phyloP scores from a whole-genome alignment of 2,888 invertebrate genomes.

The Phrixothrix hirtus region DNA sequence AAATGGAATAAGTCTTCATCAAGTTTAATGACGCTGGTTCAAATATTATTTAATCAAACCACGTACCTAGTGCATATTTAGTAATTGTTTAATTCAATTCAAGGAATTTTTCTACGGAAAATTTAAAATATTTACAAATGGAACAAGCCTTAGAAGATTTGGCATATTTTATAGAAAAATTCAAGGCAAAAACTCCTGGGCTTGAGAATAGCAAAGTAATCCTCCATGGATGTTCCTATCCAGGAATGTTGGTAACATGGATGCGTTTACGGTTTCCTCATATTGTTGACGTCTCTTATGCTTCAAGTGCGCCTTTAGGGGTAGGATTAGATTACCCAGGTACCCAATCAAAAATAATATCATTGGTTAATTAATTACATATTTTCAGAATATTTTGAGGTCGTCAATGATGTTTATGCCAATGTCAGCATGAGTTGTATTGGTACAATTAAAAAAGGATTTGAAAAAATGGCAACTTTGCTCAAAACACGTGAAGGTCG shows the following conservation, averaged over 20 bases:
- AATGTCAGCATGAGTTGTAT: conserved; percentile 15
- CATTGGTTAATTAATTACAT: not conserved
- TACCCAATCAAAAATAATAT: too few relatives aligned
- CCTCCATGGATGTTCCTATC: conserved; percentile 64
- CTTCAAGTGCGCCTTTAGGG: conserved; percentile 61
- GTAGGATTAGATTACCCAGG: conserved; percentile 22
- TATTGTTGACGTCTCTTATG: conserved; percentile 61
- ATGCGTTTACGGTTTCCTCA: conserved; percentile 63
- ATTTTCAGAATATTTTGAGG: conserved; percentile 14
- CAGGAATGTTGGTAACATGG: conserved; percentile 66
- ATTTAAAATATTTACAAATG: conserved; percentile 13
- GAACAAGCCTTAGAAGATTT: conserved; percentile 23
- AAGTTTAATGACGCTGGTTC: too few relatives aligned
- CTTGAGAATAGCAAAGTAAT: conserved; percentile 34
- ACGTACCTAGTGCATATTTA: not conserved
- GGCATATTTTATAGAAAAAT: conserved; percentile 21
- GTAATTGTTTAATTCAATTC: conserved; percentile 1
- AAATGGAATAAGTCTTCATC: too few relatives aligned
- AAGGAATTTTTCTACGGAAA: conserved; percentile 9
- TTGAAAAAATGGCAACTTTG: conserved; percentile 3
- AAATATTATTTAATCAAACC: too few relatives aligned
- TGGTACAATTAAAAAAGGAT: conserved; percentile 13
- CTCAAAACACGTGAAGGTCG: conserved; percentile 13
- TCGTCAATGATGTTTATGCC: conserved; percentile 18
- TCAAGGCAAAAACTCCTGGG: not conserved